Base-by-base conservation (phyloP, 2,888 invertebrate species). In the Ichneumoninae sp. region DNA sequence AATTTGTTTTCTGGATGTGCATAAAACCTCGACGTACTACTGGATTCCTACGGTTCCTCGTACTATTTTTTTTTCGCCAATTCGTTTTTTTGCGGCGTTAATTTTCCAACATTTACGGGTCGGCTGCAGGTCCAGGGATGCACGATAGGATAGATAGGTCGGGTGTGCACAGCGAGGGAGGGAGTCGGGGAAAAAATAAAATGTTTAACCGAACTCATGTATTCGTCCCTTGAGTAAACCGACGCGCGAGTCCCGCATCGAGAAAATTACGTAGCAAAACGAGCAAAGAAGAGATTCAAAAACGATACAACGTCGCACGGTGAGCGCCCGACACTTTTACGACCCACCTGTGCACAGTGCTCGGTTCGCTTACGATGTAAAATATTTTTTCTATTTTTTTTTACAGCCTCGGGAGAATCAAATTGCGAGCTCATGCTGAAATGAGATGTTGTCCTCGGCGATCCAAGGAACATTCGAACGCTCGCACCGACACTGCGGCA, bases 371-470 rank as follows among this genome's bases (percentile, higher is more conserved):
- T 57, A 13, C 57, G 22, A 26, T 57, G 57, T 22, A 10, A 57
- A 13, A 5, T 4, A 10, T 57, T 13, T 57, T 57, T 22, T 40
- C 5, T 26, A 13, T 10, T 57, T 54, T 47, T 47, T 26, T 57
- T 57, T 54, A 40, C 19, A 5, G 36, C 40, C 71, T 36, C 71
- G 36, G 54, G 54, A 71, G 54, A 71, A 36, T 54, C 71, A 54
- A 71, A 71, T 71, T 71, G 54, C 40, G 52, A 71, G 54, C 36
- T 71, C 71, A 22, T 54, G 71, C 13, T 54, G 69, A 13, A 47
- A 22, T 26, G 57, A 57, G 22, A 57, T 57, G 26, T 26, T 57
- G 52, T 19, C 33, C 26, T 52, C 69, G n/a, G 19, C 19, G 50
- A 16, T 50, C 7, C 69, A 3, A 33, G 33, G 52, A n/a, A 30